These are phyloP conservation scores for Lepas anatifera DNA, from an alignment of 2,888 invertebrate genomes.

Conservation along the genomic window DNA sequence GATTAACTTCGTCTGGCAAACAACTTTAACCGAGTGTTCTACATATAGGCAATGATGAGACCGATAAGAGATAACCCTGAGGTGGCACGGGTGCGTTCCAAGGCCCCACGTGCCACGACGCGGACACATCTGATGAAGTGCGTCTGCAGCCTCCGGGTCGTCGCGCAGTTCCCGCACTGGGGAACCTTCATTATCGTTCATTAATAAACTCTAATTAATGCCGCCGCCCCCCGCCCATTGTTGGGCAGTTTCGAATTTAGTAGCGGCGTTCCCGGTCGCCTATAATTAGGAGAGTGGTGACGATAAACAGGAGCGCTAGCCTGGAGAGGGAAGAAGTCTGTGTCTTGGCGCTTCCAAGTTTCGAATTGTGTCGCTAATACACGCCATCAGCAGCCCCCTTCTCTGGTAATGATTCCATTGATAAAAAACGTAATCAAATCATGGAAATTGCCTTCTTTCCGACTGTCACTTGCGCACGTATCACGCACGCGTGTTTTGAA, in stretches of 20 bases:
- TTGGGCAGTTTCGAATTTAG: conserved; percentile 5
- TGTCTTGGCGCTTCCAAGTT: not conserved
- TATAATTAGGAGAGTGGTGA: not conserved
- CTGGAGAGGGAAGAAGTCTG: not conserved
- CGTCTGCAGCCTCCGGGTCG: too few species aligned
- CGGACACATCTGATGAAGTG: too few species aligned
- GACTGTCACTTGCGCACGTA: too few species aligned
- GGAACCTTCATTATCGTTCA: not conserved
- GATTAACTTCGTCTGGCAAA: too few species aligned
- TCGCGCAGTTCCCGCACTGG: too few species aligned
- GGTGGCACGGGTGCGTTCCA: too few species aligned
- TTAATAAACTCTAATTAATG: conserved; percentile 3
- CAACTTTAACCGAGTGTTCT: too few species aligned
- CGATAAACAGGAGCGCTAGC: conserved; percentile 1
- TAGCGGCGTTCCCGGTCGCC: not conserved
- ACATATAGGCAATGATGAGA: too few species aligned
- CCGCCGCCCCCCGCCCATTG: not conserved
- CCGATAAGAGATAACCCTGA: too few species aligned
- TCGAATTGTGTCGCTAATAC: not conserved
- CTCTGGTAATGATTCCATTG: not conserved
- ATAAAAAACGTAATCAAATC: not conserved
- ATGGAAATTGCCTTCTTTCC: too few species aligned
- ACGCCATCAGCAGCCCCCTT: not conserved
- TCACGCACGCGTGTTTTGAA: too few species aligned
- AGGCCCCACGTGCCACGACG: too few species aligned